Evolutionary conservation across 2,113 vertebrate genomes (phyloP), one percentile per base, ranked within the genome.

Genomic region (Phainopepla nitens): DNA sequence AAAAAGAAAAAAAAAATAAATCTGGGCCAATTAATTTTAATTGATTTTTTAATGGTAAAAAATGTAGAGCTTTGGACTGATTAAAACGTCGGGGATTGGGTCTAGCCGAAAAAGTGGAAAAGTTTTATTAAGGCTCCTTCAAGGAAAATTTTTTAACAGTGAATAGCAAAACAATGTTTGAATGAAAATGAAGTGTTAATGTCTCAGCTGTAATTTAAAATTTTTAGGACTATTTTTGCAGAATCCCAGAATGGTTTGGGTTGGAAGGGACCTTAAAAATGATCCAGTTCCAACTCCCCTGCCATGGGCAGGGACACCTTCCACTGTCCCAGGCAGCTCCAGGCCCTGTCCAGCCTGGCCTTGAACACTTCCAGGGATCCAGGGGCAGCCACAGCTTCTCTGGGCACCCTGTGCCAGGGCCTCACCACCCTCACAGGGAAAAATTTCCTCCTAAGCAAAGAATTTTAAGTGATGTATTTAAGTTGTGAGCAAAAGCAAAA

Each of bases 271-370:
- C 6, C 14, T 27, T 56, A 36, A 69, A 50, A 12, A 8, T 56
- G 10, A 36, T 33, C 22, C 42, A 12, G 1, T 56, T 6, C 42
- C 22, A 45, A 1, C 2, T n/a, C 3, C 17, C 10, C 8, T 1
- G 12, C 18, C 35, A 33, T 3, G 22, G 25, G 4, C 47, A 76
- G 56, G 31, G 25, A 56, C 41, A 62, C 1, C 10, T 83, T 2
- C 56, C 62, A 33, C 25, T 8, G 0, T 1, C 22, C 41, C 49
- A 77, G 35, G 5, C 0, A 62, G 8, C 3, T 90, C 49, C 56
- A 77, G 62, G 7, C 18, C 49, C 12, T 0, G 0, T 69, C 35
- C 49, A 83, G 0, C 41, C 47, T 7, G 21, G 41, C 25, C 41
- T 56, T 49, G 71, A 12, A 42, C 54, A 69, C 4, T 54, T 8